Percentiles rank a stretch among this genome's conserved stretches.
These are phyloP conservation scores for Dolichopus griseipennis DNA, from an alignment of 2,888 invertebrate genomes.

Conservation along the genomic window DNA sequence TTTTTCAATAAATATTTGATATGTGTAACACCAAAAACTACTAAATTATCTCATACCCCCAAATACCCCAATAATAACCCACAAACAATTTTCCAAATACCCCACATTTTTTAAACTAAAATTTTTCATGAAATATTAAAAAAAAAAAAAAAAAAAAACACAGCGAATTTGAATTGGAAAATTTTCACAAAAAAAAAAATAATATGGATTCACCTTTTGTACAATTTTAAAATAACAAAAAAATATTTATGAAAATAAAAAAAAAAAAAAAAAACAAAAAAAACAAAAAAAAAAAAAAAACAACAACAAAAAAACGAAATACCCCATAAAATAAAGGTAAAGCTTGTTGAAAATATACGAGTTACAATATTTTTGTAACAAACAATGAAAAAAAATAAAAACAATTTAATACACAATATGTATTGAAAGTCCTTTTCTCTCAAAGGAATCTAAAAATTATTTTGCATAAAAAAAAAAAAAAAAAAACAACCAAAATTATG, in stretches of 20 bases:
- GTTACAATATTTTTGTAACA: background rate
- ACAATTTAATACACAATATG: background rate
- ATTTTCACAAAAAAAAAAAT: no score
- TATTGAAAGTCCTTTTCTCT: conserved; percentile 6
- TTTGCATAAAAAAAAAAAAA: no score
- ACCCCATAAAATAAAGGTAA: conserved; percentile 1
- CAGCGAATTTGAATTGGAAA: background rate
- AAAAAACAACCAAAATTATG: no score
- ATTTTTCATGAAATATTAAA: background rate
- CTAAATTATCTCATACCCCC: background rate
- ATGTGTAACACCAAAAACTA: conserved; percentile 1
- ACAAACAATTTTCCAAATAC: background rate
- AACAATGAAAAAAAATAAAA: background rate
- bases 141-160: background rate
- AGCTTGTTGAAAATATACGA: conserved; percentile 1
- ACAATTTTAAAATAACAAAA: background rate
- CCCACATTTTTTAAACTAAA: background rate
- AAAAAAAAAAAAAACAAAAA: no score
- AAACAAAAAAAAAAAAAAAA: no score
- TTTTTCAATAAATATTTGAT: conserved; percentile 6
- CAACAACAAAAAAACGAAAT: no score
- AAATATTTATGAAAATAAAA: no score
- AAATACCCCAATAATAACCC: no score
- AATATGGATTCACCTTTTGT: background rate
- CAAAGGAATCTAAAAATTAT: background rate